Percentiles rank a stretch among this genome's conserved stretches.
phyloP scores from a whole-genome alignment of 2,888 invertebrate species.

The Acheta domesticus region DNA sequence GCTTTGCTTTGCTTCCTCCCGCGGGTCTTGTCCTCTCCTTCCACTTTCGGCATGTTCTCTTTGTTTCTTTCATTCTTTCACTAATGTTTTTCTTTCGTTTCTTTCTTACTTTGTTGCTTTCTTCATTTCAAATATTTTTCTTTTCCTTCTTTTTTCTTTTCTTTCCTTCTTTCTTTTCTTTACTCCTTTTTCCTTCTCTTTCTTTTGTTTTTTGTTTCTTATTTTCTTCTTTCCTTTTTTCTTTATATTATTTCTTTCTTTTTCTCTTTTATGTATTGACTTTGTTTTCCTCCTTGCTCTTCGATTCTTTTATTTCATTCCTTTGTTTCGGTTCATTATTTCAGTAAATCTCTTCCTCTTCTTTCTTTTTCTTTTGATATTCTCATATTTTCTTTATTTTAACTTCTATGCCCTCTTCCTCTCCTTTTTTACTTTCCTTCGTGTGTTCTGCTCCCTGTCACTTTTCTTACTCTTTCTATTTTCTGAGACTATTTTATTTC shows the following conservation, averaged over 20 bases:
- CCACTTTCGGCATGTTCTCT: not conserved
- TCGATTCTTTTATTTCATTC: not conserved
- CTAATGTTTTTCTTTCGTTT: not conserved
- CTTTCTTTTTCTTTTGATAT: not conserved
- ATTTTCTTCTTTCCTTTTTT: not conserved
- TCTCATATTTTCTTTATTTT: not conserved
- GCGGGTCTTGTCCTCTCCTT: not conserved
- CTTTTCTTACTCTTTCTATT: not conserved
- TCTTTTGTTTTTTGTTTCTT: not conserved
- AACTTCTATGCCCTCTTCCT: not conserved
- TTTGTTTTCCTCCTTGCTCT: not conserved
- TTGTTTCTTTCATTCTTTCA: not conserved
- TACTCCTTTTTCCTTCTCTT: not conserved
- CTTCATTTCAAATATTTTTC: not conserved
- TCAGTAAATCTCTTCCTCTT: not conserved
- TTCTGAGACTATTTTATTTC: not conserved
- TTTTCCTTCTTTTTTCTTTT: not conserved
- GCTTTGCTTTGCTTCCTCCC: not conserved
- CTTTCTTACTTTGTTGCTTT: not conserved
- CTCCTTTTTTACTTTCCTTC: not conserved
- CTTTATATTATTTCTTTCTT: not conserved
- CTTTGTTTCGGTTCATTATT: not conserved
- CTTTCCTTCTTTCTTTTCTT: not conserved
- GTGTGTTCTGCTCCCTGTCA: not conserved
- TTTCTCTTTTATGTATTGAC: not conserved